Base-by-base conservation (phyloP, 2,113 vertebrate species). In the Psilopsiagon aurifrons region DNA sequence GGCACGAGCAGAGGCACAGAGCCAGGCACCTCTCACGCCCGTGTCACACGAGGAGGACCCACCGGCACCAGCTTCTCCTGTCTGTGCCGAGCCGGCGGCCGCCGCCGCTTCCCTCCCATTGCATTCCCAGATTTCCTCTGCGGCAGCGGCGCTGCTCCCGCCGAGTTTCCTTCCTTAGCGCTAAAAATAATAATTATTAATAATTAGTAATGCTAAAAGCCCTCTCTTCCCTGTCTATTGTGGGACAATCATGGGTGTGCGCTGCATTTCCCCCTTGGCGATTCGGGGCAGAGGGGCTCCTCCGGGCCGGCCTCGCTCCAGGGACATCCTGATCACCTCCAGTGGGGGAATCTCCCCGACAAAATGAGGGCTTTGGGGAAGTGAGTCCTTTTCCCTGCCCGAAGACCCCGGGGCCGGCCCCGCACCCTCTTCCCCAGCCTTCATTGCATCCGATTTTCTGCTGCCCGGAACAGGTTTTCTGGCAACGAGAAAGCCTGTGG, bases 91-190 rank as follows among this genome's bases (percentile, higher is more conserved):
- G 44, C 86, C 24, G 59, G 4, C 8, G 4, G 49, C 57, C 19
- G 33, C 57, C 44, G 33, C 52, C 16, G 44, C 73, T 73, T 33
- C 66, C 66, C 75, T 73, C 52, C 25, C 43, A 3, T 55, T 8
- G 89, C 75, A 15, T 51, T 78, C 88, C 66, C 92, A 66, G 27
- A 66, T 93, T 94, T 93, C 88, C 94, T 93, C 77, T 63, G 57
- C 71, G 55, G 88, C 70, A 41, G 35, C 63, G 22, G 33, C 39
- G 6, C 10, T n/a, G 35, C 31, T 96, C 68, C 84, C 49, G 35
- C 74, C 68, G 82, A 52, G 82, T 63, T 94, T 96, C 94, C 92
- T 94, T 93, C 82, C 94, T 84, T 57, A 59, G 49, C 71, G 17
- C 88, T 94, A 83, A 90, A 94, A 90, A 95, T 95, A 95, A 93